A percentile compares a stretch with the other conserved stretches of the same genome.
These are phyloP conservation scores for Lepidonotus clava DNA, from an alignment of 2,888 invertebrate genomes.

Conservation along the genomic window DNA sequence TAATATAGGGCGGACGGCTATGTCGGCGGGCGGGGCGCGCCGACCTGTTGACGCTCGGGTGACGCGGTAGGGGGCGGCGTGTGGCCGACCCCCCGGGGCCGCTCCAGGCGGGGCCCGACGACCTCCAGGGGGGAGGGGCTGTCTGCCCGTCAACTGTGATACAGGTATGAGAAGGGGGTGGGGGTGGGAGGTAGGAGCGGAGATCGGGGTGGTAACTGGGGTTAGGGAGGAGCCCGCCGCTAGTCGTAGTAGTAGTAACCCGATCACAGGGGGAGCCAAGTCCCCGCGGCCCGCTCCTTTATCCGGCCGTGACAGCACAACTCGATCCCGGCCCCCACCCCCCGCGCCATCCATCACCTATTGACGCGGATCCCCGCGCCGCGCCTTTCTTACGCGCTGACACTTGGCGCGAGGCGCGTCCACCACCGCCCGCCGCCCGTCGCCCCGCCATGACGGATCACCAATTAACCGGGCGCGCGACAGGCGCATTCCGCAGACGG, in stretches of 20 bases:
- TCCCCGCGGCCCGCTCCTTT: background rate
- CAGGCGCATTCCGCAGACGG: background rate
- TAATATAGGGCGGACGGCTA: background rate
- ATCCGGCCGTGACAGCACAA: slow-evolving; percentile 25
- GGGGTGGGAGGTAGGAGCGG: background rate
- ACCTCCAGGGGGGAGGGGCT: background rate
- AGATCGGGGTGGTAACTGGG: background rate
- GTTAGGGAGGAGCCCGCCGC: background rate
- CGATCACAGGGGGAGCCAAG: background rate
- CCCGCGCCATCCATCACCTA: slow-evolving; percentile 11
- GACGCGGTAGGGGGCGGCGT: background rate
- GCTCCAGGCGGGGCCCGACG: background rate
- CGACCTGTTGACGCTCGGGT: slow-evolving; percentile 30
- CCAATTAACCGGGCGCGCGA: background rate
- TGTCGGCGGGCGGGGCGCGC: background rate
- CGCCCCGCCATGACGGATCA: slow-evolving; percentile 24
- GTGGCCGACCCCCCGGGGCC: background rate
- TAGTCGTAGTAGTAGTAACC: too few relatives aligned
- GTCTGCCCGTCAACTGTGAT: background rate
- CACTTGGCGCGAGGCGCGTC: background rate
- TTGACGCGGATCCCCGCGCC: background rate
- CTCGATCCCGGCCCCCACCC: background rate
- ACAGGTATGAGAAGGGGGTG: background rate
- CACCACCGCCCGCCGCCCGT: background rate
- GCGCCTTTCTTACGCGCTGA: slow-evolving; percentile 25